phyloP scores from a whole-genome alignment of 2,888 invertebrate genomes.

The Hermaeophaga mercurialis region DNA sequence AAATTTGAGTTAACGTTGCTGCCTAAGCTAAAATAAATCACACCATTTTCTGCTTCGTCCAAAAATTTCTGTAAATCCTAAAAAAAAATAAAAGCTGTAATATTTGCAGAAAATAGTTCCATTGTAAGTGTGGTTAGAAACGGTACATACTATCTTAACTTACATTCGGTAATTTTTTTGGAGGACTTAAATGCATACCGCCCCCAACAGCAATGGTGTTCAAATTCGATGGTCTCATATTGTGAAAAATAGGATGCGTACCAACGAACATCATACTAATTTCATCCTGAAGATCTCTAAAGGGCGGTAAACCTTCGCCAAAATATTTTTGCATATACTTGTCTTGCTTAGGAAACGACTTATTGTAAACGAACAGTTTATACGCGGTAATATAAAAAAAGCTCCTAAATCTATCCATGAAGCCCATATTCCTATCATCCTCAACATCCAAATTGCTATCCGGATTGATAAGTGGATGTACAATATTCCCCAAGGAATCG shows the following conservation, averaged over 20 bases:
- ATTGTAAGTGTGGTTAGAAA: too few relatives aligned
- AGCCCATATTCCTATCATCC: constrained; percentile 40
- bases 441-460: constrained; percentile 44
- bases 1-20: constrained; percentile 51
- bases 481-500: constrained; percentile 48
- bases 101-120: too few relatives aligned
- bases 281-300: constrained; percentile 43
- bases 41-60: constrained; percentile 51
- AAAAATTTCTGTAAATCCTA: constrained; percentile 51
- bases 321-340: constrained; percentile 44
- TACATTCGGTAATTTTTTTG: constrained; percentile 45
- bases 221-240: constrained; percentile 47
- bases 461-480: constrained; percentile 51
- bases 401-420: constrained; percentile 45
- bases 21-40: constrained; percentile 56
- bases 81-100: constrained; percentile 26
- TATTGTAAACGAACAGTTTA: constrained; percentile 16
- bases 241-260: constrained; percentile 49
- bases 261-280: constrained; percentile 51
- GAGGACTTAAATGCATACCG: constrained; percentile 44
- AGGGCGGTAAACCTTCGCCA: constrained; percentile 44
- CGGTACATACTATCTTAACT: too few relatives aligned
- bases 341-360: constrained; percentile 32
- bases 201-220: constrained; percentile 49
- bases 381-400: constrained; percentile 27